phyloP scores from a whole-genome alignment of 1,140 invertebrate species.

The Cataglyphis hispanica region DNA sequence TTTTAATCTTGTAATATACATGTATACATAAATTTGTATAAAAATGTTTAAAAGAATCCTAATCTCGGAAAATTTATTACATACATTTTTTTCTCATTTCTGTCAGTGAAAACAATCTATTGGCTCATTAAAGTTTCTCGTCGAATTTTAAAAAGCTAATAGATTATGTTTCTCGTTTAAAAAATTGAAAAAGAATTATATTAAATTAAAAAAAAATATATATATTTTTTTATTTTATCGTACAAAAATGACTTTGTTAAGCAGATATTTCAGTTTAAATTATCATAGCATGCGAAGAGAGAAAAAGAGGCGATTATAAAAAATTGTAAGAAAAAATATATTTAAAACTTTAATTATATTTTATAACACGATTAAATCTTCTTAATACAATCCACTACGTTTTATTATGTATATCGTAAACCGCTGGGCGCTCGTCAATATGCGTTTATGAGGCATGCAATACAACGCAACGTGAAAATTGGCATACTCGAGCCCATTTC shows the following conservation, averaged over 20 bases:
- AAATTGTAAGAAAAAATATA: not conserved
- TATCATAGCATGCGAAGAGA: not conserved
- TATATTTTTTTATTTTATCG: not conserved
- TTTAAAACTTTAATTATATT: not conserved
- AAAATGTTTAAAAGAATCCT: too few relatives aligned
- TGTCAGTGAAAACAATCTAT: too few relatives aligned
- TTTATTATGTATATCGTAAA: not conserved
- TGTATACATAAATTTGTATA: too few relatives aligned
- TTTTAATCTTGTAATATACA: too few relatives aligned
- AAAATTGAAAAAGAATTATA: not conserved
- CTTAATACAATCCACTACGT: not conserved
- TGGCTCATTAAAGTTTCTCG: too few relatives aligned
- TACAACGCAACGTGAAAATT: conserved; percentile 16
- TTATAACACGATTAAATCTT: conserved; percentile 3
- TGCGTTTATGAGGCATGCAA: conserved; percentile 10
- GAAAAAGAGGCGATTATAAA: not conserved
- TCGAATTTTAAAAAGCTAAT: not conserved
- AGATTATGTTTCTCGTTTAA: not conserved
- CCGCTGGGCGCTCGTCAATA: not conserved
- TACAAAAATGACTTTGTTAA: not conserved
- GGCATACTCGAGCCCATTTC: conserved; percentile 28
- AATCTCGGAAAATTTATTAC: too few relatives aligned
- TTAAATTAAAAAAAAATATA: not conserved
- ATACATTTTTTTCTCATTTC: too few relatives aligned
- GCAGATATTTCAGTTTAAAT: not conserved